These are phyloP conservation scores for Boulengeromyrus knoepffleri DNA, from an alignment of 2,113 vertebrate genomes.

Conservation along the genomic window DNA sequence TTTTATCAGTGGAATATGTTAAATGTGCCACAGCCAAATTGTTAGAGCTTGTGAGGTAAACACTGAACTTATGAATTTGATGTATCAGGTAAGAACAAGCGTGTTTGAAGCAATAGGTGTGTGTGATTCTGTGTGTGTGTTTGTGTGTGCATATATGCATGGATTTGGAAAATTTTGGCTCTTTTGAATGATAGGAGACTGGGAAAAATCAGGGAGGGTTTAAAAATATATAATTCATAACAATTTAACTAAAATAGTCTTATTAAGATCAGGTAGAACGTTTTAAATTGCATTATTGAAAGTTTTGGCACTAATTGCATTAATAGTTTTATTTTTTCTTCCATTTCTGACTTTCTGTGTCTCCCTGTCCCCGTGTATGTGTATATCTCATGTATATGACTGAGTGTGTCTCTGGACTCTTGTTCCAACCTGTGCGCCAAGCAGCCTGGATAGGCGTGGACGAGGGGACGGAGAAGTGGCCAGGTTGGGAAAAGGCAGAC, in stretches of 20 bases:
- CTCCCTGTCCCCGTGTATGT: neutral
- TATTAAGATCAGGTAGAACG: neutral
- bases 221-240: neutral
- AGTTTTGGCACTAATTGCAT: neutral
- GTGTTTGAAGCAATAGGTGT: neutral
- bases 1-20: neutral
- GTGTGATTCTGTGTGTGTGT: neutral
- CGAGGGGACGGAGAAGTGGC: neutral
- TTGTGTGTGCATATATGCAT: neutral
- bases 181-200: neutral
- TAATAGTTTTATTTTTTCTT: neutral
- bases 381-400: neutral
- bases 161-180: neutral
- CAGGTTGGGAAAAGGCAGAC: neutral
- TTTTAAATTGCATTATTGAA: neutral
- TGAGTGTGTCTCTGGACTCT: neutral
- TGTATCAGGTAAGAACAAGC: neutral
- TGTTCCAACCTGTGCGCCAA: neutral
- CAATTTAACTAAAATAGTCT: neutral
- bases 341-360: neutral
- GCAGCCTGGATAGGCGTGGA: neutral
- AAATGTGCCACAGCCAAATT: neutral
- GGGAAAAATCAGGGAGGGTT: neutral
- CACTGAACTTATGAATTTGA: neutral
- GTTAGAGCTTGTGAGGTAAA: neutral